These are phyloP conservation scores for Lerista edwardsae DNA, from an alignment of 2,797 vertebrate species.

Conservation along the genomic window DNA sequence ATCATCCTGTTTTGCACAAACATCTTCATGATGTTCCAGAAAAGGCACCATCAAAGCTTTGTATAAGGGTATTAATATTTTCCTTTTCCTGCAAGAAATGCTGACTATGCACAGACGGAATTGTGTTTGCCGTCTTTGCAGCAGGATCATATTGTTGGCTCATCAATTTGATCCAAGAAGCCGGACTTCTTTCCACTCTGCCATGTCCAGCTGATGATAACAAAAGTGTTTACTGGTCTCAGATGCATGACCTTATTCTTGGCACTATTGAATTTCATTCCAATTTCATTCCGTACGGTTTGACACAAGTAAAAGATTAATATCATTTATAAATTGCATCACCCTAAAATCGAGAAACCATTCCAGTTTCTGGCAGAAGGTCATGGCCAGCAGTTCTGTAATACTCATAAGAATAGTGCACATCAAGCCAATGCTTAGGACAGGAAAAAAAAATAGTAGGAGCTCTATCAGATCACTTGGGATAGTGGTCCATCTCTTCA, in stretches of 20 bases:
- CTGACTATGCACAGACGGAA: neutral
- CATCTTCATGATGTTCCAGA: neutral
- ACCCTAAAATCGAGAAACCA: slow-evolving; percentile 15
- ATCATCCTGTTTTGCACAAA: neutral
- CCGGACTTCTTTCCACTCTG: neutral
- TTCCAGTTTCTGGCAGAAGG: slow-evolving; percentile 18
- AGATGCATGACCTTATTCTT: slow-evolving; percentile 4
- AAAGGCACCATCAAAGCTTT: neutral
- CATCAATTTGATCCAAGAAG: neutral
- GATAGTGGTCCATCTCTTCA: neutral
- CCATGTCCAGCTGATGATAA: neutral
- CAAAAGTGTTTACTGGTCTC: slow-evolving; percentile 19
- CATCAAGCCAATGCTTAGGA: neutral
- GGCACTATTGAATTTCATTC: slow-evolving; percentile 18
- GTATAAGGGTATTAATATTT: neutral
- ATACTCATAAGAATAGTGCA: neutral
- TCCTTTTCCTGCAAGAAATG: neutral
- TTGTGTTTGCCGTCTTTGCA: slow-evolving; percentile 2
- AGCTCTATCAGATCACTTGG: neutral
- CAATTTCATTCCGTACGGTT: slow-evolving; percentile 8
- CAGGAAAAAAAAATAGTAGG: slow-evolving; percentile 14
- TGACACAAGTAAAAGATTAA: slow-evolving; percentile 21
- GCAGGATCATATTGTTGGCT: neutral
- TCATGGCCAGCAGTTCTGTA: slow-evolving; percentile 7
- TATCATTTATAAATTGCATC: slow-evolving; percentile 14